Conservation (phyloP, 2,797 vertebrate species). For the Sebastolobus alascanus region DNA sequence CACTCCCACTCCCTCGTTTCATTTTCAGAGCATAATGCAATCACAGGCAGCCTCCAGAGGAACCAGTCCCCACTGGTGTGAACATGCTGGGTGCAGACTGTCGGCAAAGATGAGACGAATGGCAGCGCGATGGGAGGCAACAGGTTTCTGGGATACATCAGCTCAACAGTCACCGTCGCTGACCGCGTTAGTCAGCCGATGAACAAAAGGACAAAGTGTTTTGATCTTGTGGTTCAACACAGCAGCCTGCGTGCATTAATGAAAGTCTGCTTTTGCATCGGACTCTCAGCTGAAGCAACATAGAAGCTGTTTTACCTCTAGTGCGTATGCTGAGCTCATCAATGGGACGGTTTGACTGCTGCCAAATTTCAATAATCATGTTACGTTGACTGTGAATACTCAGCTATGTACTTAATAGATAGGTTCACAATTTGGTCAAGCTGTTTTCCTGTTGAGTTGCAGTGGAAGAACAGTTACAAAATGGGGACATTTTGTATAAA, state of each 20-base stretch:
- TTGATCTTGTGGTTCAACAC: not conserved
- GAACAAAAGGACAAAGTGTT: conserved; percentile 9
- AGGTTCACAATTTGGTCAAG: not conserved
- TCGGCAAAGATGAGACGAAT: conserved; percentile 22
- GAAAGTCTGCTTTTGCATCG: conserved; percentile 5
- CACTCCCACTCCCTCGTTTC: conserved; percentile 58
- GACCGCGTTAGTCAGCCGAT: not conserved
- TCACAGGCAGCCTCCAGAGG: conserved; percentile 58
- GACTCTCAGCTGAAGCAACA: not conserved
- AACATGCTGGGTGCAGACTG: conserved; percentile 52
- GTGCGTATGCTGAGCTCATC: not conserved
- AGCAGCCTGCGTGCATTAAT: not conserved
- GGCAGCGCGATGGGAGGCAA: conserved; percentile 31
- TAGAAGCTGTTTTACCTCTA: not conserved
- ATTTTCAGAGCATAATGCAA: conserved; percentile 71
- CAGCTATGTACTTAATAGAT: not conserved
- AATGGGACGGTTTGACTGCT: not conserved
- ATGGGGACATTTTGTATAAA: not conserved
- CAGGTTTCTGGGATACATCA: conserved; percentile 54
- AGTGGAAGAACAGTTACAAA: not conserved
- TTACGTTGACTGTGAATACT: not conserved
- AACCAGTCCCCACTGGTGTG: conserved; percentile 36
- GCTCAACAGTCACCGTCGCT: conserved; percentile 4
- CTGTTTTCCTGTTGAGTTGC: not conserved
- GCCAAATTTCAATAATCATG: not conserved